Base-by-base conservation (phyloP, 2,113 vertebrate species). In the Crotophaga sulcirostris region DNA sequence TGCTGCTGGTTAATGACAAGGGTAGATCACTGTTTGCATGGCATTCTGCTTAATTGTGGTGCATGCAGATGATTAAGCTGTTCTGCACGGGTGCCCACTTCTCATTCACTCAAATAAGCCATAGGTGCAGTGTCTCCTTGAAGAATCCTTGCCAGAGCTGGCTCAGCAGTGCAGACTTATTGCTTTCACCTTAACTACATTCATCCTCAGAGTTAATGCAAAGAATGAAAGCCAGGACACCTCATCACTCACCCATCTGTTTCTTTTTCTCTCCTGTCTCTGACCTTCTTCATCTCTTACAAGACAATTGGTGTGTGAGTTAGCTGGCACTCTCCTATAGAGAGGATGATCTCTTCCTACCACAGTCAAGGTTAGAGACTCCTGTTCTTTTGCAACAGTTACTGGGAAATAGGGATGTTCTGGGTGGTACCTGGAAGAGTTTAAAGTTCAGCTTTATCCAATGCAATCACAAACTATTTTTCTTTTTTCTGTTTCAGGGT, bases 121-220 rank as follows among this genome's bases (percentile, higher is more conserved):
- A 8, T 31, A 70, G 73, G n/a, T 88, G 42, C 79, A 66, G 40
- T 38, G 58, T 93, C 75, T 83, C 82, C 95, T 89, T 84, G 85
- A 93, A 87, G 54, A 55, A 73, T 62, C 59, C 63, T 95, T 97
- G 76, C 68, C 68, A 90, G 60, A 80, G 47, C 72, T 90, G 75
- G 75, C 79, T 96, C 87, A 94, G 82, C 87, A 78, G 6, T 40
- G 38, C 85, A 86, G 63, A 33, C 59, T 68, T 75, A 38, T 0
- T 84, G 59, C 86, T 95, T 95, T 90, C 87, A 75, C 73, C 59
- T 89, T 81, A 87, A 89, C 52, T 59, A 54, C 68, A 64, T 47
- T 92, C 56, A 47, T 94, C 56, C 28, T 86, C 49, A 67, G 40
- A 90, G 68, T 68, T 89, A 94, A 87, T 84, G 20, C 56, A 74